Evolutionary conservation across 2,113 vertebrate genomes (phyloP).

Genomic region (Colistium nudipinnis): DNA sequence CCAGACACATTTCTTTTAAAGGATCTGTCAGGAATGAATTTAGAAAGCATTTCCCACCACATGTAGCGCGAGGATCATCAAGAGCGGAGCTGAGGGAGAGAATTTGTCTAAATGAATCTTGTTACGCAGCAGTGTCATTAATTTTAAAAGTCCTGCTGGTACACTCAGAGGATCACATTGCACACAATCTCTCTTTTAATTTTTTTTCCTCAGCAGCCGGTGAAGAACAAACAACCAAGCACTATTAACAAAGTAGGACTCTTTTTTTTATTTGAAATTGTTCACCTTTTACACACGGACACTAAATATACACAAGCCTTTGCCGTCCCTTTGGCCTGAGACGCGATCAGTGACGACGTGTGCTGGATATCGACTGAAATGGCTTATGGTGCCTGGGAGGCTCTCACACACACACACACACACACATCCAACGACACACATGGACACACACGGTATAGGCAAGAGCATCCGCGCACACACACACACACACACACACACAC

Average conservation of each 20-base stretch:
- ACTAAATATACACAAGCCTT: constrained; percentile 87
- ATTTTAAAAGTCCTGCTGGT: too few relatives aligned
- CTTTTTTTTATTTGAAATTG: constrained; percentile 85
- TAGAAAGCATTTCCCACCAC: too few relatives aligned
- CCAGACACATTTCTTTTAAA: too few relatives aligned
- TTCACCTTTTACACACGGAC: constrained; percentile 85
- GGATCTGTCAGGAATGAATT: too few relatives aligned
- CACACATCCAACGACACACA: constrained; percentile 41
- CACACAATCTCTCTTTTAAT: not conserved
- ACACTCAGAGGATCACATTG: not conserved
- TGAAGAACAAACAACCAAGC: constrained; percentile 2
- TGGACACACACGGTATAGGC: not conserved
- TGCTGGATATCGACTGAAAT: constrained; percentile 82
- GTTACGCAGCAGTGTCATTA: not conserved
- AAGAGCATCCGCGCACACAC: not conserved
- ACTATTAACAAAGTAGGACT: constrained; percentile 82
- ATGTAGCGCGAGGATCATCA: too few relatives aligned
- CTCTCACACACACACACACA: not conserved
- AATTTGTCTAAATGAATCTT: too few relatives aligned
- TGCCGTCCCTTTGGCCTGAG: constrained; percentile 74
- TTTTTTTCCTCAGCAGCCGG: not conserved
- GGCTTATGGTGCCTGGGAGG: constrained; percentile 78
- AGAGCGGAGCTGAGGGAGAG: too few relatives aligned
- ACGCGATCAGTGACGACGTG: constrained; percentile 78
- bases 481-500: constrained; percentile 8